Evolutionary conservation across 2,797 vertebrate species (phyloP).

Genomic region (Eutrigla gurnardus): DNA sequence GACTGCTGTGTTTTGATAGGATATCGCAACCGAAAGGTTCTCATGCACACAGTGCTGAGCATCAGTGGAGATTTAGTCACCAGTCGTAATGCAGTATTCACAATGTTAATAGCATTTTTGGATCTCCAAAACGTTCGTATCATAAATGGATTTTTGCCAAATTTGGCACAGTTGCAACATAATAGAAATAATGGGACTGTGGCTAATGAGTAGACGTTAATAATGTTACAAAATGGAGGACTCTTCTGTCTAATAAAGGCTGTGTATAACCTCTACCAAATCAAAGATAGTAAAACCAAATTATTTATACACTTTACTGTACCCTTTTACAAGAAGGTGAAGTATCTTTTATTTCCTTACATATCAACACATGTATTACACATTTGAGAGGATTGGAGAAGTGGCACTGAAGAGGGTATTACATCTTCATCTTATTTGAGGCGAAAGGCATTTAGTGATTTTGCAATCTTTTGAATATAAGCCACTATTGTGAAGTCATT

Average conservation of each 20-base stretch:
- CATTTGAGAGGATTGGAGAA: background rate
- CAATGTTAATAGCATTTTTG: background rate
- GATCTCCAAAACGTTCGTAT: background rate
- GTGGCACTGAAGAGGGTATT: slow-evolving; percentile 5
- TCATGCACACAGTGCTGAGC: background rate
- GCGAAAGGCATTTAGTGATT: background rate
- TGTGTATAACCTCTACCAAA: background rate
- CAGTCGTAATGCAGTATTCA: background rate
- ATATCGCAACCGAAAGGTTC: background rate
- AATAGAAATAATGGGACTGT: no score
- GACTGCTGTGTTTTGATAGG: slow-evolving; percentile 3
- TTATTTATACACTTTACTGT: background rate
- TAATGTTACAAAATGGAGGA: background rate
- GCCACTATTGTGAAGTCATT: background rate
- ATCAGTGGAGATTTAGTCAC: background rate
- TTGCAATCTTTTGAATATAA: background rate
- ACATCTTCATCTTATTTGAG: background rate
- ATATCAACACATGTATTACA: background rate
- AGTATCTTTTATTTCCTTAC: background rate
- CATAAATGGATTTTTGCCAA: background rate
- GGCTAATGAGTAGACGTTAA: background rate
- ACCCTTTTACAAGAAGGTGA: background rate
- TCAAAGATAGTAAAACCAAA: background rate
- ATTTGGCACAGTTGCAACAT: background rate
- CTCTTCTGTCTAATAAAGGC: background rate